Conservation (phyloP, 2,888 invertebrate species). For the Tachina lurida region DNA sequence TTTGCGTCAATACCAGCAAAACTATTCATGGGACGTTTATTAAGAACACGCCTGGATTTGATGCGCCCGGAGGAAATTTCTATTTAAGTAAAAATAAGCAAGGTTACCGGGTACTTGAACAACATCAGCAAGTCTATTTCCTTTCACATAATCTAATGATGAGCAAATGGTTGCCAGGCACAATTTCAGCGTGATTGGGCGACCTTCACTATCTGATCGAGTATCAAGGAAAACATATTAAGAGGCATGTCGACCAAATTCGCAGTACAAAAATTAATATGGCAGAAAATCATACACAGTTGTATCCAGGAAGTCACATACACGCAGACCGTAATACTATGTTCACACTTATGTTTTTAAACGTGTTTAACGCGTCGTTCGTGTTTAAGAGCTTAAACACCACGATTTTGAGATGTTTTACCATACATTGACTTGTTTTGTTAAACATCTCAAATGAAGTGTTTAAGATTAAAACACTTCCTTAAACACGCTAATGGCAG, state of each 20-base stretch:
- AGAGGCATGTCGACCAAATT: conserved; percentile 26
- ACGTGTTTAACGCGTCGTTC: too few relatives aligned
- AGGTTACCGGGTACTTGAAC: too few relatives aligned
- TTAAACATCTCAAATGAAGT: too few relatives aligned
- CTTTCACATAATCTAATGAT: too few relatives aligned
- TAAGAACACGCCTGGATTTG: conserved; percentile 28
- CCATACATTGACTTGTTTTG: too few relatives aligned
- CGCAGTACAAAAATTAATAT: not conserved
- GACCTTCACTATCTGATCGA: conserved; percentile 2
- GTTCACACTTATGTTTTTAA: too few relatives aligned
- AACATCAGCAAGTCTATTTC: too few relatives aligned
- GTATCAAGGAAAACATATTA: conserved; percentile 1
- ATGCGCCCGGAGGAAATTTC: too few relatives aligned
- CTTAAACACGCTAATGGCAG: not conserved
- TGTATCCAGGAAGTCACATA: not conserved
- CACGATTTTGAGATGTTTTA: too few relatives aligned
- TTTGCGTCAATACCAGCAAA: conserved; percentile 56
- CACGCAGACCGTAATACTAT: not conserved
- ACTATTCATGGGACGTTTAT: conserved; percentile 5
- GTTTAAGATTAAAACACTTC: not conserved
- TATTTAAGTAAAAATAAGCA: too few relatives aligned
- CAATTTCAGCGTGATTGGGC: not conserved
- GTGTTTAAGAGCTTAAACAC: too few relatives aligned
- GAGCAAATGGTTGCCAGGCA: conserved; percentile 6
- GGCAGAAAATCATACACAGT: not conserved